Conservation (phyloP, 2,888 invertebrate genomes). For the Meiosimyza platycephala region DNA sequence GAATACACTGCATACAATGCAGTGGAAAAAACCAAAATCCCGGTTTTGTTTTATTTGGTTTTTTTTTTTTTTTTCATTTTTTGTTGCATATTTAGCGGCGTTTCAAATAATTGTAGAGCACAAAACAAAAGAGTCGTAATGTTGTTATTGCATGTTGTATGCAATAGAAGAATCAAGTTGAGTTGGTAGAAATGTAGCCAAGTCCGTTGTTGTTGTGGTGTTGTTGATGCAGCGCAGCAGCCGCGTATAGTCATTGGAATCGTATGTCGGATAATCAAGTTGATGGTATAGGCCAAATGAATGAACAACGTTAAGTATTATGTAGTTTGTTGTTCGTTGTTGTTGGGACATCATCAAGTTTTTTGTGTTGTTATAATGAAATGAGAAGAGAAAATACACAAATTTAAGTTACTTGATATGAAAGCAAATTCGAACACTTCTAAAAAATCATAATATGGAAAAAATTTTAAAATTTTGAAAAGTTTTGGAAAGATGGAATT, state of each 20-base stretch:
- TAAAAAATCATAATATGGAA: too few species aligned
- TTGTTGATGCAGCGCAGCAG: constrained; percentile 1
- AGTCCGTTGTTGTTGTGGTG: constrained; percentile 20
- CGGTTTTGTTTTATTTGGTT: constrained; percentile 5
- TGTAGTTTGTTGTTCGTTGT: constrained; percentile 15
- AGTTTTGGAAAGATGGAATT: too few species aligned
- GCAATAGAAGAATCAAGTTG: constrained; percentile 25
- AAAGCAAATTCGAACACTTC: too few species aligned
- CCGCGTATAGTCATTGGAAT: neutral
- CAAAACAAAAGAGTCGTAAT: constrained; percentile 35
- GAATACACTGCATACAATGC: neutral
- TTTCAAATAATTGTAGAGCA: constrained; percentile 32
- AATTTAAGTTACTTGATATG: neutral
- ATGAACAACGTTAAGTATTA: constrained; percentile 1
- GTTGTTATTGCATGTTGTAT: constrained; percentile 42
- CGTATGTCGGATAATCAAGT: constrained; percentile 15
- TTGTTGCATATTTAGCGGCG: constrained; percentile 43
- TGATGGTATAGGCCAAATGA: constrained; percentile 1
- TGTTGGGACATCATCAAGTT: constrained; percentile 12
- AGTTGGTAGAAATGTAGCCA: constrained; percentile 28
- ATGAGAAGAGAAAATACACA: neutral
- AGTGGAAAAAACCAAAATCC: neutral
- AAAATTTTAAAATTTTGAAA: too few species aligned
- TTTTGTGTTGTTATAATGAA: constrained; percentile 5
- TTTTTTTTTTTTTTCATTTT: constrained; percentile 26